Base-by-base conservation (phyloP, 2,113 vertebrate species). In the Nicator chloris region DNA sequence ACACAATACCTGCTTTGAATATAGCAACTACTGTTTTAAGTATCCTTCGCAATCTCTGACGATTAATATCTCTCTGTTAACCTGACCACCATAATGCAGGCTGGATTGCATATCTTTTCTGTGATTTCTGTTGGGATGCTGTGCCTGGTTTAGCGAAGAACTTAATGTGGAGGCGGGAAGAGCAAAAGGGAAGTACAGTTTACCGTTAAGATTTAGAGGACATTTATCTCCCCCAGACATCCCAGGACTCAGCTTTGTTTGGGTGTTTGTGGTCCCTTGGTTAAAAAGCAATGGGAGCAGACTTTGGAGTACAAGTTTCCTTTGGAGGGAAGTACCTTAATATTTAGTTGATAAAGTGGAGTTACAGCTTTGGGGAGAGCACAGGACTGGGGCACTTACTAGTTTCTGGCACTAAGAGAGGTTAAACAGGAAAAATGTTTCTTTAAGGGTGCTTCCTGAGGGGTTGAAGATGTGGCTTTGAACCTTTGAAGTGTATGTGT, bases 361-460 rank as follows among this genome's bases (percentile, higher is more conserved):
- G 14, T 65, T 77, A 45, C 0, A 0, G 22, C 13, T 54, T 82
- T 82, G 15, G 26, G 28, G 35, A 76, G 6, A 8, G 14, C 26
- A 27, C 24, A 63, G 66, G 30, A 57, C 15, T 85, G 40, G 51
- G 21, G 3, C 51, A 8, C 35, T 5, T 80, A 26, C 33, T 90
- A 22, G 7, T 85, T 85, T 95, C 53, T 94, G 80, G 6, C 39
- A 13, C 60, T 63, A 59, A 39, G 61, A 84, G 73, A 82, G 23
- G 61, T 51, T 78, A 27, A 95, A 86, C 71, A 77, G 56, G 88
- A 94, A 86, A 75, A 81, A 4, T 49, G 4, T 47, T 88, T 92
- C 37, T 77, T 42, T 86, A 51, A 77, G 51, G 42, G 10, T 73
- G 18, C 68, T 88, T 93, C 47, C 79, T 54, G 54, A 81, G 79